Conservation (phyloP, 1,140 invertebrate species). For the Globodera ellingtonae region DNA sequence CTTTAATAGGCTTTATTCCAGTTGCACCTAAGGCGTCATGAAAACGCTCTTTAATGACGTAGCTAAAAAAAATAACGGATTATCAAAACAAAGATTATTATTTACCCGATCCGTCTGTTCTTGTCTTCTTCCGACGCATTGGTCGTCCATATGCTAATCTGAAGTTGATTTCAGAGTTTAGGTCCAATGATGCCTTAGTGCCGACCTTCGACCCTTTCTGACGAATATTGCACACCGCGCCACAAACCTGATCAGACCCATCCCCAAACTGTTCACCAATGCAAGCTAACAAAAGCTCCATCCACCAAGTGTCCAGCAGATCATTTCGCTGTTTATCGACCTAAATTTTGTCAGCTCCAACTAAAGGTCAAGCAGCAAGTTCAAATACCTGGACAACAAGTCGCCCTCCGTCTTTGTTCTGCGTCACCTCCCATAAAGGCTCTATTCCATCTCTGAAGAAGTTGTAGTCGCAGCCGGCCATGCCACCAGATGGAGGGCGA, state of each 20-base stretch:
- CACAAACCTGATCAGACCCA: conserved; percentile 84
- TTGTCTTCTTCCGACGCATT: conserved; percentile 78
- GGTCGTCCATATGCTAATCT: conserved; percentile 80
- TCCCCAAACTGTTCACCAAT: conserved; percentile 95
- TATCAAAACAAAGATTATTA: neutral
- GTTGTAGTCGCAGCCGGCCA: conserved; percentile 87
- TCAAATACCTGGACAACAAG: conserved; percentile 77
- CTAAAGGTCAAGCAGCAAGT: conserved; percentile 12
- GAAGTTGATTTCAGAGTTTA: conserved; percentile 30
- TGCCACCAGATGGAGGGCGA: conserved; percentile 84
- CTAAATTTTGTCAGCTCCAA: conserved; percentile 34
- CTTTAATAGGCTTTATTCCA: conserved; percentile 12
- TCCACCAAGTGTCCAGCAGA: conserved; percentile 88
- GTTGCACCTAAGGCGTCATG: neutral
- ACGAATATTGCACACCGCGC: conserved; percentile 91
- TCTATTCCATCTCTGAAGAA: conserved; percentile 85
- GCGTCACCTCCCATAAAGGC: conserved; percentile 96
- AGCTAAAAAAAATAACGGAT: neutral
- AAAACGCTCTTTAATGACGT: conserved; percentile 22
- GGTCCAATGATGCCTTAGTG: conserved; percentile 4
- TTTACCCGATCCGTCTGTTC: conserved; percentile 71
- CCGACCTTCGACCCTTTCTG: conserved; percentile 82
- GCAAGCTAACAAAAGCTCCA: conserved; percentile 88
- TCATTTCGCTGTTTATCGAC: conserved; percentile 69
- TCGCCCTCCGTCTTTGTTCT: conserved; percentile 84